These are phyloP conservation scores for Ursus arctos DNA, from an alignment of 2,113 vertebrate genomes.

Conservation along the genomic window DNA sequence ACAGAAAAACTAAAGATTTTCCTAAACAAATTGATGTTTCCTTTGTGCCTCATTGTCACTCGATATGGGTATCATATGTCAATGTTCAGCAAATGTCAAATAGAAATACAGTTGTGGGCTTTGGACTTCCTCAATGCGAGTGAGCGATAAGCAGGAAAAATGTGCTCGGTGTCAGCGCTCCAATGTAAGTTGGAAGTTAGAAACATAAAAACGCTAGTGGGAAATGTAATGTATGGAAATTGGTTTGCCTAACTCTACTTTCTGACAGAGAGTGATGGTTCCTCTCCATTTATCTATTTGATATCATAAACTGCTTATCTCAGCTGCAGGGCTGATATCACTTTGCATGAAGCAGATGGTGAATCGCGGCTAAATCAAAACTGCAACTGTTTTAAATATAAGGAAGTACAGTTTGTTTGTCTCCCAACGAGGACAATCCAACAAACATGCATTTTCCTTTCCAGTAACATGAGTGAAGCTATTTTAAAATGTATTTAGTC, in stretches of 20 bases:
- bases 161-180: not conserved
- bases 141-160: constrained; percentile 58
- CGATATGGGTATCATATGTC: not conserved
- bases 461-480: not conserved
- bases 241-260: constrained; percentile 36
- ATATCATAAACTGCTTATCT: constrained; percentile 66
- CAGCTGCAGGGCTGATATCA: not conserved
- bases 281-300: constrained; percentile 42
- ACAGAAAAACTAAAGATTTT: not conserved
- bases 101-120: constrained; percentile 57
- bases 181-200: not conserved
- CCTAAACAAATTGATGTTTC: not conserved
- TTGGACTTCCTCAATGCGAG: constrained; percentile 4
- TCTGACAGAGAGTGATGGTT: constrained; percentile 62
- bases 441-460: not conserved
- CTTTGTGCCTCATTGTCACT: not conserved
- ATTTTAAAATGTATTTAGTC: constrained; percentile 30
- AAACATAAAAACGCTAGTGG: constrained; percentile 38
- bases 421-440: not conserved
- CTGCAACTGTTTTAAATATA: constrained; percentile 44
- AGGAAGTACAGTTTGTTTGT: not conserved
- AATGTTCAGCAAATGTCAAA: constrained; percentile 8
- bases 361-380: constrained; percentile 57
- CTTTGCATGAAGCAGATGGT: constrained; percentile 49
- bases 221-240: constrained; percentile 67